Conservation (phyloP, 2,113 vertebrate genomes). For the Elachura formosa region DNA sequence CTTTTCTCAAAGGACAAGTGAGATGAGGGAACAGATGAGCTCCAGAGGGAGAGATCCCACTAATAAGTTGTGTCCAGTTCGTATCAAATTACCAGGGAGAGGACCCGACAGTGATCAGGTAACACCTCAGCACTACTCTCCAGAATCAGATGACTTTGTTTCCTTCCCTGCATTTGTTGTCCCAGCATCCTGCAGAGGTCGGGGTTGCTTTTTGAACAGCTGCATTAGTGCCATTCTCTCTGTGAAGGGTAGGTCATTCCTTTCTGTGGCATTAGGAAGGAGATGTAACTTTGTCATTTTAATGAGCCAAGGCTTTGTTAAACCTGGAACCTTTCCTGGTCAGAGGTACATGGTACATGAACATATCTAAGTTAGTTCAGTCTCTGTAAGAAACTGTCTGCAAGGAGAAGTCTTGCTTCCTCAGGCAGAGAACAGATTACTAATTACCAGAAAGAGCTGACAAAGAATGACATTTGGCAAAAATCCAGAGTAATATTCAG, state of each 20-base stretch:
- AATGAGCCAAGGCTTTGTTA: neutral
- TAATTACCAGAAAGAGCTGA: neutral
- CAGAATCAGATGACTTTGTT: conserved; percentile 24
- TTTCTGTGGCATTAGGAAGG: neutral
- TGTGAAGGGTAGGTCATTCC: neutral
- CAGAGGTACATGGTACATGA: neutral
- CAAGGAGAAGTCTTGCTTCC: neutral
- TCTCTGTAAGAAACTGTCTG: neutral
- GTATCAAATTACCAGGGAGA: neutral
- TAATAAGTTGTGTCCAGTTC: neutral
- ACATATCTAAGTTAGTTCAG: neutral
- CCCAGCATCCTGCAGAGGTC: neutral
- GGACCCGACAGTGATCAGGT: neutral
- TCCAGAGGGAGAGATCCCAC: neutral
- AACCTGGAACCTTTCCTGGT: neutral
- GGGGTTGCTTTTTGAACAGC: neutral
- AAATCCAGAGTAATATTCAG: neutral
- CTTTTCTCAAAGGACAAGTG: neutral
- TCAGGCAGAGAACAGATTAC: neutral
- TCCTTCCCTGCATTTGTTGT: neutral
- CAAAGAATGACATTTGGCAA: neutral
- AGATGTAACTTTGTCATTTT: neutral
- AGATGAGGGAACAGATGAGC: neutral
- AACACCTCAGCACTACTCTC: neutral
- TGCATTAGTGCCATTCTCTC: neutral